phyloP scores from a whole-genome alignment of 2,113 vertebrate genomes.

The Glareola pratincola region DNA sequence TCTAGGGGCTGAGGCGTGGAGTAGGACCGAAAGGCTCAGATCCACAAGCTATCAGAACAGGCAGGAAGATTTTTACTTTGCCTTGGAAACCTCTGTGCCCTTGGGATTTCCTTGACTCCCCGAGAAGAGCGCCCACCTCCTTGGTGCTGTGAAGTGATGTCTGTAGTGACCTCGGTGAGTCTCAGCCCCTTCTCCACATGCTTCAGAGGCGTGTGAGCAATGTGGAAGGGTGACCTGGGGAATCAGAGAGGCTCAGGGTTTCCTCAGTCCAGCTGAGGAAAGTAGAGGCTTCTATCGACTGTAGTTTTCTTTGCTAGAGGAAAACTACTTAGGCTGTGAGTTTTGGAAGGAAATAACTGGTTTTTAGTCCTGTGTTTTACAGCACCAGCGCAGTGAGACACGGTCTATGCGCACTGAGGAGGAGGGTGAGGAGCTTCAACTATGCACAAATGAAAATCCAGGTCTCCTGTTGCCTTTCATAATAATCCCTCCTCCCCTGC shows the following conservation, averaged over 20 bases:
- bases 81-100: background rate
- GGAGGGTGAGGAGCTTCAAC: background rate
- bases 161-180: background rate
- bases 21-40: background rate
- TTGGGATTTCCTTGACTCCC: background rate
- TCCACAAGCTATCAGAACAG: background rate
- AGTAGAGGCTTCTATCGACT: background rate
- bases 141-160: background rate
- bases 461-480: background rate
- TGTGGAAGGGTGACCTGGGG: background rate
- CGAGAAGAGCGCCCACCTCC: background rate
- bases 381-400: background rate
- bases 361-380: background rate
- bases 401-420: rapidly evolving
- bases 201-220: background rate
- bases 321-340: background rate
- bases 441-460: background rate
- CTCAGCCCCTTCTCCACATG: background rate
- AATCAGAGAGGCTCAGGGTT: background rate
- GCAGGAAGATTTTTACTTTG: background rate
- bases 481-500: background rate
- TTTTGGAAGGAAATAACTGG: background rate
- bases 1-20: background rate
- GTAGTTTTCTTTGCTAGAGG: background rate
- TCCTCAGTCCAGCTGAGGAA: background rate